Evolutionary conservation across 2,888 invertebrate species (phyloP).

Genomic region (Leucoma salicis): DNA sequence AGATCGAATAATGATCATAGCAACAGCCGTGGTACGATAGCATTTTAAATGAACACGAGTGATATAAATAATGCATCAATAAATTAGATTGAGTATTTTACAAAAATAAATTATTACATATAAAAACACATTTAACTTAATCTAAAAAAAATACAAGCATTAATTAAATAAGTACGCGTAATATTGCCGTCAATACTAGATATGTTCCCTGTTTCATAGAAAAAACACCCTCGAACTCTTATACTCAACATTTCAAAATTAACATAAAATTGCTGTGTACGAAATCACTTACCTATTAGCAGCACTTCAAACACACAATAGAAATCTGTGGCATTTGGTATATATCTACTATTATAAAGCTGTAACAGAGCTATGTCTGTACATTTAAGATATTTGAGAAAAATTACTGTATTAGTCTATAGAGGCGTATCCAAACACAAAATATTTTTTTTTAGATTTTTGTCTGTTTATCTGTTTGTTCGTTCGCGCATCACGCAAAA

Average conservation of each 20-base stretch:
- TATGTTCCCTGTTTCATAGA: constrained; percentile 23
- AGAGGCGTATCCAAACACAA: too few species aligned
- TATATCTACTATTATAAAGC: too few species aligned
- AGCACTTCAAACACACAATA: background rate
- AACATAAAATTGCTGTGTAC: background rate
- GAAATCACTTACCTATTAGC: background rate
- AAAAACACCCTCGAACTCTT: constrained; percentile 9
- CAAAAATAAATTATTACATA: constrained; percentile 33
- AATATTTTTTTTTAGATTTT: too few species aligned
- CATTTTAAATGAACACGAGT: background rate
- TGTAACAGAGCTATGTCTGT: too few species aligned
- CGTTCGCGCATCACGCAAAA: too few species aligned
- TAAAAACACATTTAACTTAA: constrained; percentile 37
- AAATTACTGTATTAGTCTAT: too few species aligned
- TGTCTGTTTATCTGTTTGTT: too few species aligned
- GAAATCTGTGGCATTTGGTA: too few species aligned
- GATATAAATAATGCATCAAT: constrained; percentile 8
- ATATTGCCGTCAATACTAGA: constrained; percentile 41
- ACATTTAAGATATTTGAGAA: too few species aligned
- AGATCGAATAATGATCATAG: too few species aligned
- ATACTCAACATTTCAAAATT: too few species aligned
- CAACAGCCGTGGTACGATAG: constrained; percentile 10
- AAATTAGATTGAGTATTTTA: constrained; percentile 31
- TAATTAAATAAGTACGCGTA: constrained; percentile 50
- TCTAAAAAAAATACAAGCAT: constrained; percentile 41